Base-by-base conservation (phyloP, 2,888 invertebrate genomes). In the Ennomos quercinarius region DNA sequence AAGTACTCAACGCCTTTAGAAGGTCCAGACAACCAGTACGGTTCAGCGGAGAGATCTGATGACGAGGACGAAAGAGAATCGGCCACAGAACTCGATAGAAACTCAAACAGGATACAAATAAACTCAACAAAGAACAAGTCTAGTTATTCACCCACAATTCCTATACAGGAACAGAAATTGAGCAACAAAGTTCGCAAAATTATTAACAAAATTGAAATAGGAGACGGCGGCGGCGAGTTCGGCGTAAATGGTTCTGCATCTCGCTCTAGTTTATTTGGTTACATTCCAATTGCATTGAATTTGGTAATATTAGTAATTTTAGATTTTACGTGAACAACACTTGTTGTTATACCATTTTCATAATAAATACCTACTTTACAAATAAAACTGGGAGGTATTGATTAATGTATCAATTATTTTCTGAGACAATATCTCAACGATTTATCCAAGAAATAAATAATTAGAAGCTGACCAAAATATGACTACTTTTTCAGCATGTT, bases 31-130 rank as follows among this genome's bases (percentile, higher is more conserved):
- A 94, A 95, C 73, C 95, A 95, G 73, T 95, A 94, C 66, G 95
- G 95, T 27, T 95, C 96, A 10, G 95, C 95, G 34, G 96, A 96
- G 80, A 94, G 94, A 67, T 95, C 95, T 63, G 94, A 95, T 72
- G 95, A 96, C 67, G 94, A 94, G 74, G 94, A 94, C 51, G 91
- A 91, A 40, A 81, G 72, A 35, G 87, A 87, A 55, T 51, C 68
- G 9, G 70, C 66, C 1, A 80, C 64, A 6, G 68, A 72, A 57
- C 36, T 58, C 37, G 63, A 64, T 17, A 74, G 73, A 64, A 47
- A 70, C 63, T 12, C 53, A 17, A 63, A 58, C 36, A 66, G 55
- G 41, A 10, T 53, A 45, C 60, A 52, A 52, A 75, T 72, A 64
- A 82, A 78, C 66, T 73, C 73, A 34, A 78, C 74, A 12, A 83